Percentiles rank a stretch among this genome's conserved stretches.
Evolutionary conservation across 2,113 vertebrate species (phyloP).

Genomic region (Pao palembangensis): DNA sequence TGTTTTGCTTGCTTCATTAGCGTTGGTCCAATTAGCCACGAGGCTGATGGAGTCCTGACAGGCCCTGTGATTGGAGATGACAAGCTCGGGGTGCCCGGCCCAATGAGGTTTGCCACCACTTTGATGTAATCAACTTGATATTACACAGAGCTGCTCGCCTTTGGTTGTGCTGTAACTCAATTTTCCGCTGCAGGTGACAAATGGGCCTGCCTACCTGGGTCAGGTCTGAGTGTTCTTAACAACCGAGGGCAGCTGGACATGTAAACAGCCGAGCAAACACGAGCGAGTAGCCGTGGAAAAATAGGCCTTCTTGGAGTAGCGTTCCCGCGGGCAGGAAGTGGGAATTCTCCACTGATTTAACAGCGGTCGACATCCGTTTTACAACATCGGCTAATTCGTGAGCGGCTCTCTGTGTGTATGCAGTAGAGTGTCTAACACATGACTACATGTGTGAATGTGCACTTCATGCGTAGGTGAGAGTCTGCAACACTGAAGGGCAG

Average conservation of each 20-base stretch:
- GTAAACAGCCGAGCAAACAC: constrained; percentile 57
- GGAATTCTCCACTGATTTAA: constrained; percentile 22
- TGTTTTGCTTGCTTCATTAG: constrained; percentile 99
- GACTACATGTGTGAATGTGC: background rate
- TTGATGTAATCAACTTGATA: constrained; percentile 99
- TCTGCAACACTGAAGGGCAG: constrained; percentile 54
- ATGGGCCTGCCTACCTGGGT: constrained; percentile 93
- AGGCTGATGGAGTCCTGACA: constrained; percentile 99
- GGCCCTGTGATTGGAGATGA: constrained; percentile 99
- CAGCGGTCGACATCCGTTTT: constrained; percentile 31
- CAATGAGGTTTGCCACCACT: constrained; percentile 99
- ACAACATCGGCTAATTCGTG: background rate
- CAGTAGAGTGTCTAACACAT: constrained; percentile 5
- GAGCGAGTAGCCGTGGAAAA: constrained; percentile 33
- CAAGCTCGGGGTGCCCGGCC: constrained; percentile 90
- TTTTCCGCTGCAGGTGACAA: constrained; percentile 99
- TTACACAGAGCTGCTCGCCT: constrained; percentile 98
- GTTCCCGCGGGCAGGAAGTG: constrained; percentile 25
- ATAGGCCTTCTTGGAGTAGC: constrained; percentile 24
- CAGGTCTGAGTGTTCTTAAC: constrained; percentile 94
- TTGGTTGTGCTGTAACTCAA: constrained; percentile 99
- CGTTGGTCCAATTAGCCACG: constrained; percentile 99
- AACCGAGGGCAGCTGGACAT: constrained; percentile 76
- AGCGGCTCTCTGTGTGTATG: constrained; percentile 18
- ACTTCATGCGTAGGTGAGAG: constrained; percentile 12